These are phyloP conservation scores for Andrena haemorrhoa DNA, from an alignment of 2,888 invertebrate species.

Conservation along the genomic window DNA sequence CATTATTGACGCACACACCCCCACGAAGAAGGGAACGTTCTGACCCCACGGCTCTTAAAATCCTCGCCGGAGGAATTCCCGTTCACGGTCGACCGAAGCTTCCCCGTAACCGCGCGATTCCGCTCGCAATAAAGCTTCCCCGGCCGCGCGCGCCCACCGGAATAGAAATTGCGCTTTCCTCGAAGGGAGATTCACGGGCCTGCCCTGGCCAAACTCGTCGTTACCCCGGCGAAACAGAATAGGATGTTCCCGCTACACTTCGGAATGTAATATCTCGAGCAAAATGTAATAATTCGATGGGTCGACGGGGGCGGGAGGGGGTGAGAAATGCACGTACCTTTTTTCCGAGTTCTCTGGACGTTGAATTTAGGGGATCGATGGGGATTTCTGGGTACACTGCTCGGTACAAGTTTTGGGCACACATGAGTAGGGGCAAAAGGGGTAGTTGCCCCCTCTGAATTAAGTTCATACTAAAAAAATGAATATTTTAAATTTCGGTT, in stretches of 20 bases:
- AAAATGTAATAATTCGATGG: neutral
- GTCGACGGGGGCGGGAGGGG: neutral
- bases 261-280: slow-evolving; percentile 50
- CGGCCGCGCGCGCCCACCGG: slow-evolving; percentile 29
- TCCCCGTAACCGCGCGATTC: slow-evolving; percentile 39
- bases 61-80: slow-evolving; percentile 66
- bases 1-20: slow-evolving; percentile 75
- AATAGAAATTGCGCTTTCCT: slow-evolving; percentile 59
- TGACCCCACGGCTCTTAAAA: slow-evolving; percentile 50
- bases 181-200: slow-evolving; percentile 45
- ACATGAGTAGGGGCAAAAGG: too few species aligned
- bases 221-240: slow-evolving; percentile 47
- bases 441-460: too few species aligned
- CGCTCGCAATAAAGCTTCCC: slow-evolving; percentile 59
- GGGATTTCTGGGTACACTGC: too few species aligned
- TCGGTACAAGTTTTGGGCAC: too few species aligned
- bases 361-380: too few species aligned
- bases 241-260: slow-evolving; percentile 49
- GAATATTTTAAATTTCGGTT: too few species aligned
- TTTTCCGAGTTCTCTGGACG: neutral
- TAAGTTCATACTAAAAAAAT: too few species aligned
- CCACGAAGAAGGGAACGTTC: slow-evolving; percentile 45
- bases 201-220: slow-evolving; percentile 35
- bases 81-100: slow-evolving; percentile 57
- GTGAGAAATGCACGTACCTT: neutral